phyloP scores from a whole-genome alignment of 2,113 vertebrate species.

The Tursiops truncatus region DNA sequence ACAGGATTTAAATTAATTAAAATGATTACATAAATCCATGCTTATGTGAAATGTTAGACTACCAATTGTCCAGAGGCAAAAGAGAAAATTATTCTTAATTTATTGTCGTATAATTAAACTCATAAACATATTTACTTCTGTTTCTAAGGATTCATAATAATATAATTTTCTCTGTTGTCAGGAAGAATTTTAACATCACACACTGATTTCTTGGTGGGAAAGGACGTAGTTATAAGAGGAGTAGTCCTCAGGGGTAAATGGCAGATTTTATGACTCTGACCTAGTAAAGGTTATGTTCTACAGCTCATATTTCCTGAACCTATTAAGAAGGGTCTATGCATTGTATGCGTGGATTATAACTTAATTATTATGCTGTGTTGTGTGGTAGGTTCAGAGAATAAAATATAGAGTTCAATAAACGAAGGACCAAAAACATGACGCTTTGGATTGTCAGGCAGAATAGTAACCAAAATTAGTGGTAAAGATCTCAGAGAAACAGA shows the following conservation, averaged over 20 bases:
- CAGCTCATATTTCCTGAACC: background rate
- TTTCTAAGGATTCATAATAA: background rate
- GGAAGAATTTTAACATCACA: background rate
- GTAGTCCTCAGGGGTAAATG: background rate
- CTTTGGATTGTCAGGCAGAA: background rate
- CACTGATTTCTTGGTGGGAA: background rate
- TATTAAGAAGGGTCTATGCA: background rate
- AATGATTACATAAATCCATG: slow-evolving; percentile 24
- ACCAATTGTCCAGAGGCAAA: slow-evolving; percentile 5
- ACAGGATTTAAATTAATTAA: slow-evolving; percentile 48
- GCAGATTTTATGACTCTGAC: background rate
- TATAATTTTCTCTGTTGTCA: background rate
- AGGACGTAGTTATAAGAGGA: background rate
- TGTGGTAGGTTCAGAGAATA: background rate
- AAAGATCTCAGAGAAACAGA: background rate
- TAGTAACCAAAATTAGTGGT: background rate
- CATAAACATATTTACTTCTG: slow-evolving; percentile 12
- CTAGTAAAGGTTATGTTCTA: background rate
- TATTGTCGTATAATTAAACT: slow-evolving; percentile 40
- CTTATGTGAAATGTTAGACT: background rate
- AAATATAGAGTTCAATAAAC: background rate
- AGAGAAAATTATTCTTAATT: slow-evolving; percentile 19
- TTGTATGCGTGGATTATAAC: background rate
- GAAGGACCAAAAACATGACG: background rate
- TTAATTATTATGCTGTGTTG: background rate